Evolutionary conservation across 2,113 vertebrate genomes (phyloP).

Genomic region (Regulus satrapa): DNA sequence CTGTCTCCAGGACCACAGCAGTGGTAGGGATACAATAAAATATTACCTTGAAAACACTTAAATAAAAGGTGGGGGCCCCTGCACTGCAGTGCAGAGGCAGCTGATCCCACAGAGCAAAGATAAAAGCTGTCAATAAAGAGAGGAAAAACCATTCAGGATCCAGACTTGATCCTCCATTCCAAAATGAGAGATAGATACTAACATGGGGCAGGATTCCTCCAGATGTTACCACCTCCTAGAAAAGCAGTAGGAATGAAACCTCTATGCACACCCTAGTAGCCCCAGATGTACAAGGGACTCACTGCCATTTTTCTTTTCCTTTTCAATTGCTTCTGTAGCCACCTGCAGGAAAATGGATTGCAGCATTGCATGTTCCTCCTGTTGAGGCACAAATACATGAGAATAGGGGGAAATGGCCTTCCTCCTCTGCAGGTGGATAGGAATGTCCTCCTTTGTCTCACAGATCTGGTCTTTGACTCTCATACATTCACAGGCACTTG

Average conservation of each 20-base stretch:
- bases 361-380: background rate
- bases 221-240: background rate
- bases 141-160: background rate
- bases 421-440: background rate
- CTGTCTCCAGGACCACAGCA: background rate
- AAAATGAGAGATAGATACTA: background rate
- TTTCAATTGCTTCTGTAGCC: background rate
- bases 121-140: background rate
- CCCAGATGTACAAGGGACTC: background rate
- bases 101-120: background rate
- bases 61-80: background rate
- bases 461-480: background rate
- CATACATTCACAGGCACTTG: too few relatives aligned
- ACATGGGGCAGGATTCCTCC: background rate
- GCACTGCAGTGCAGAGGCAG: background rate
- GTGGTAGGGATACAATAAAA: background rate
- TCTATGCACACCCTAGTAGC: background rate
- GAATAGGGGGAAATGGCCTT: background rate
- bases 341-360: background rate
- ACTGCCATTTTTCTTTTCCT: fast-evolving
- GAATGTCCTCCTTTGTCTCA: background rate
- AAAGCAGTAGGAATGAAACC: background rate
- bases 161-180: background rate
- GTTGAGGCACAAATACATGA: fast-evolving
- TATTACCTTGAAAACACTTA: background rate